Conservation (phyloP, 2,113 vertebrate species). For the Brevimyrus niger region DNA sequence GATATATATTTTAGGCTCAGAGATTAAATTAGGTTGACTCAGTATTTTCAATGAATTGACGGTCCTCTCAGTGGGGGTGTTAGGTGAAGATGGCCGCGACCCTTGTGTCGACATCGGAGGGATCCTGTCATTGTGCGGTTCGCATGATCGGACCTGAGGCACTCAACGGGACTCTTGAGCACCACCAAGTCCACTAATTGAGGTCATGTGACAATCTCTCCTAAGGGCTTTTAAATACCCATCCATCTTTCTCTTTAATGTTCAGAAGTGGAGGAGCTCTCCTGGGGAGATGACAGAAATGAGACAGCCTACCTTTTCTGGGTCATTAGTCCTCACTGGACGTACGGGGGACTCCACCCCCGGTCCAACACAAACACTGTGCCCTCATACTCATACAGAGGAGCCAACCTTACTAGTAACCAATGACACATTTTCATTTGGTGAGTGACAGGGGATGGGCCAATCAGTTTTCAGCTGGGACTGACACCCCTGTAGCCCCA, state of each 20-base stretch:
- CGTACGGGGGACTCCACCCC: background rate
- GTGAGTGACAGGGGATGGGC: background rate
- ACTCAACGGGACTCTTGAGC: slow-evolving; percentile 39
- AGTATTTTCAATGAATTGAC: background rate
- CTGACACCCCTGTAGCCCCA: background rate
- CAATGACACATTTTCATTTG: background rate
- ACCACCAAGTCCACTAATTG: slow-evolving; percentile 56
- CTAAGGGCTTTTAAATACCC: slow-evolving; percentile 35
- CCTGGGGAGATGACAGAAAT: slow-evolving; percentile 44
- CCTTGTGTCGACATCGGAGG: background rate
- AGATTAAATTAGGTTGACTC: background rate
- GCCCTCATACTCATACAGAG: background rate
- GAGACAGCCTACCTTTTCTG: slow-evolving; percentile 45
- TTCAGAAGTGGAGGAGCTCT: slow-evolving; percentile 48
- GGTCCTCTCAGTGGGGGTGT: background rate
- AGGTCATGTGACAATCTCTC: slow-evolving; percentile 43
- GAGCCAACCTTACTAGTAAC: background rate
- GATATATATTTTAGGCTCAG: background rate
- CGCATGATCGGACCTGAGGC: background rate
- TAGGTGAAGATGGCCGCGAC: background rate
- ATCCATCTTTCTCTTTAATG: slow-evolving; percentile 40
- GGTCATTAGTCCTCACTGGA: slow-evolving; percentile 37
- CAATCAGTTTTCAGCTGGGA: background rate
- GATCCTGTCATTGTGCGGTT: background rate
- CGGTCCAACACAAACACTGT: background rate